Base-by-base conservation (phyloP, 92 coral and sea anemone species). In the Paramuricea clavata region DNA sequence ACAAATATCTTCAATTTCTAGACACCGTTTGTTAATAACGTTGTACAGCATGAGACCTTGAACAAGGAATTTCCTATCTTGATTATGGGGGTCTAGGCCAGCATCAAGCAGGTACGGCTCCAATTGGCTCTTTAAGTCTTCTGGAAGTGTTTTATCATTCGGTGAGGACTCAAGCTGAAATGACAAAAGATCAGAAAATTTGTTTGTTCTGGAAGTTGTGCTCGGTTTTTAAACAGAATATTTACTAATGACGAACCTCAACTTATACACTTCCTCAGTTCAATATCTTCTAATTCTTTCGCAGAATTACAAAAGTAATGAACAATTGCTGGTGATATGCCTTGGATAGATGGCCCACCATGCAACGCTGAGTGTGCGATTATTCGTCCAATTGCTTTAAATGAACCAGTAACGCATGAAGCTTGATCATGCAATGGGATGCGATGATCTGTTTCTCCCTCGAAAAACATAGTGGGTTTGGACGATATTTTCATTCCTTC, bases 401-500 rank as follows among this genome's bases (percentile, higher is more conserved):
- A 86, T 2, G 83, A 49, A 15, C 93, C 93, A 12, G 83, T 90
- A 50, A 71, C 76, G 6, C 71, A 81, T 30, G 86, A 79, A 12
- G 88, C 32, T 30, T 75, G 86, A 70, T 86, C 87, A 76, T 86
- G 90, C 17, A 86, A 72, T 12, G 86, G 93, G 0, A 82, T 47
- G n/a, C n/a, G n/a, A 77, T 90, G 93, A 42, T 90, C 90, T 6
- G 12, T 32, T 44, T 90, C 43, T 5, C 93, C 93, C 44, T 90
- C 93, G 56, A 90, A 86, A 74, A 86, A 90, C 9, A 90, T 36
- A 16, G 83, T 28, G 28, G 88, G 90, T 26, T 81, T 90, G 0
- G 44, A 25, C 42, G 78, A 31, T 32, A 73, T 30, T 6, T 44
- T 78, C 32, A 86, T 86, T 57, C 90, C 93, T 28, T 90, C 87